Percentiles rank a stretch among this genome's conserved stretches.
Evolutionary conservation across 2,797 vertebrate species (phyloP).

Genomic region (Myiothlypis coronata): DNA sequence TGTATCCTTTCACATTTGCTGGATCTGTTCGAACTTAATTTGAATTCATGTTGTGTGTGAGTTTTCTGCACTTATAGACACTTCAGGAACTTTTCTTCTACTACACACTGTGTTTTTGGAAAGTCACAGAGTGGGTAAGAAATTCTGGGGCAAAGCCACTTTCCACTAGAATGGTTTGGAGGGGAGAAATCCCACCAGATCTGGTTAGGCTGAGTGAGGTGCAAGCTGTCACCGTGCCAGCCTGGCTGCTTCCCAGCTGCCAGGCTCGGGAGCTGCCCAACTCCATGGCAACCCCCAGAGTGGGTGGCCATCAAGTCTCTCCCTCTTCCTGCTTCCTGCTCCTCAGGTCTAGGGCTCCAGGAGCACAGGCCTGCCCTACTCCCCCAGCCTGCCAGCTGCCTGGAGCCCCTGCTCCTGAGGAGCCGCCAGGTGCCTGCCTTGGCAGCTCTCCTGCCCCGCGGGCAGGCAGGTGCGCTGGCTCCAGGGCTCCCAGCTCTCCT

Average conservation of each 20-base stretch:
- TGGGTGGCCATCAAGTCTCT: fast-evolving
- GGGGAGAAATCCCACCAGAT: background rate
- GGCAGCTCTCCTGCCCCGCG: background rate
- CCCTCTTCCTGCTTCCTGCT: background rate
- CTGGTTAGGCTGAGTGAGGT: background rate
- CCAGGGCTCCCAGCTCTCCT: background rate
- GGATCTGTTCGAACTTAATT: background rate
- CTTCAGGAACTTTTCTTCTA: background rate
- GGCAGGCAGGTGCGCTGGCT: background rate
- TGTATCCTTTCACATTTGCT: background rate
- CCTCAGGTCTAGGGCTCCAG: fast-evolving
- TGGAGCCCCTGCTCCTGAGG: background rate
- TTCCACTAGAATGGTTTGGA: background rate
- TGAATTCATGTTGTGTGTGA: background rate
- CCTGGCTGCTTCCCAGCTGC: background rate
- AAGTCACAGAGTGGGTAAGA: background rate
- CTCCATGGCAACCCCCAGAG: background rate
- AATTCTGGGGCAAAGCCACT: background rate
- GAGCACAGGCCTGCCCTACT: fast-evolving
- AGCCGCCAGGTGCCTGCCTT: background rate
- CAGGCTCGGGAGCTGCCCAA: background rate
- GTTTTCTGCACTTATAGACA: background rate
- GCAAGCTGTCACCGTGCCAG: background rate
- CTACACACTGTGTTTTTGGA: background rate
- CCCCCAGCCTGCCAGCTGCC: background rate